phyloP scores from a whole-genome alignment of 1,140 invertebrate species.

The Paraescarpia echinospica region DNA sequence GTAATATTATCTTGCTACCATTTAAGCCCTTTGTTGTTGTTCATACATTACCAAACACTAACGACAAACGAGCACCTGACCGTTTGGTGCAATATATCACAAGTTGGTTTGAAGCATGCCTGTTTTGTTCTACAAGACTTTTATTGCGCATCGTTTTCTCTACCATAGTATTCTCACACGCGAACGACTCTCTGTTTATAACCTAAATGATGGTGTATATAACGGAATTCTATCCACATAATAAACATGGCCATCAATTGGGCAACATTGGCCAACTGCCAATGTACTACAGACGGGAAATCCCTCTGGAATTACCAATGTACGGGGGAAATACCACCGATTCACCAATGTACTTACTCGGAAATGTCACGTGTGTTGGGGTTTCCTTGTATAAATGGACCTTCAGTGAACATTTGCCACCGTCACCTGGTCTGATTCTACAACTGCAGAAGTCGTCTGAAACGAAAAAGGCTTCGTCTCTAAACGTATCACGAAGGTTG shows the following conservation, averaged over 20 bases:
- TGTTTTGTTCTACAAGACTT: too few species aligned
- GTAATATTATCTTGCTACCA: too few species aligned
- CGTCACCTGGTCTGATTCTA: neutral
- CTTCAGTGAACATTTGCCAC: neutral
- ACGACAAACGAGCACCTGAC: neutral
- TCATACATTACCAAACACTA: neutral
- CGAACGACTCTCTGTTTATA: too few species aligned
- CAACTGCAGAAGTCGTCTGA: neutral
- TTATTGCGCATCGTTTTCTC: too few species aligned
- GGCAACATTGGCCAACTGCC: neutral
- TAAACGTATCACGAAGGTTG: neutral
- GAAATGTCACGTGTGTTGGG: neutral
- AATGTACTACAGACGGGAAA: neutral
- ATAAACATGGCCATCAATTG: neutral
- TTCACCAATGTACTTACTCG: neutral
- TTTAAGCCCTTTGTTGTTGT: neutral
- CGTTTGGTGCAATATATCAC: neutral
- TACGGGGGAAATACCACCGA: neutral
- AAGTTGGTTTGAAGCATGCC: neutral
- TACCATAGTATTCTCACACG: too few species aligned
- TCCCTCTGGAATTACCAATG: too few species aligned
- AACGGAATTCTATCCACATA: too few species aligned
- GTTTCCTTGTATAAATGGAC: neutral
- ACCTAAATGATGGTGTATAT: too few species aligned
- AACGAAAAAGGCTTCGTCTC: neutral